Evolutionary conservation across 1,140 invertebrate genomes (phyloP), one percentile per base, ranked within the genome.

Genomic region (Pemphigus obesinymphae): DNA sequence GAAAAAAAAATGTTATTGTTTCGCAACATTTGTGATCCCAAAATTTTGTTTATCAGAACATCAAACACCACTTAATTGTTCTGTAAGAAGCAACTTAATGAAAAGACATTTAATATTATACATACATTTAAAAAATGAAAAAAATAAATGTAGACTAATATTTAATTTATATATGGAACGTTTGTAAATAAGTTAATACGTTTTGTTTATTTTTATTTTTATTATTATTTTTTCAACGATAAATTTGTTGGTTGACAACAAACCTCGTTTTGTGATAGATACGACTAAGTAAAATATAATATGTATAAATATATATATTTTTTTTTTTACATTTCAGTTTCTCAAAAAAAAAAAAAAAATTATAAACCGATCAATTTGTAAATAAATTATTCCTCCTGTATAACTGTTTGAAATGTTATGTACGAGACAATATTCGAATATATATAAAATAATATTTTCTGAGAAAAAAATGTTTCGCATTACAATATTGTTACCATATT

Each of bases 191-290:
- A 80, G 37, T 80, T 61, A 80, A 80, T 61, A 80, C 23, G 37
- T 61, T 61, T 80, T 80, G 76, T 80, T 80, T 80, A 80, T 63
- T 80, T 63, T 80, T 45, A 78, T 78, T 78, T 34, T 73, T 31
- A 48, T 73, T 31, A 48, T 73, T 45, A 20, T 76, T 78, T 76
- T 55, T 78, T 58, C 13, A 63, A 80, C 76, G 76, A 80, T 80
- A 29, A 26, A 80, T 80, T 76, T 80, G 76, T 80, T 80, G 76
- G 53, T 17, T 63, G 37, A 80, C 76, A 80, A 26, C 76, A 63
- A 80, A 80, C 43, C 53, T 80, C 76, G 55, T 80, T 80, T 80
- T 80, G 76, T 80, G 76, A 80, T 80, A 80, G 76, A 80, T 80
- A 80, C 76, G 76, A 80, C 76, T 61, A 43, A 63, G 37, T 63